phyloP scores from a whole-genome alignment of 2,888 invertebrate genomes.

The Heliconius ismenius region DNA sequence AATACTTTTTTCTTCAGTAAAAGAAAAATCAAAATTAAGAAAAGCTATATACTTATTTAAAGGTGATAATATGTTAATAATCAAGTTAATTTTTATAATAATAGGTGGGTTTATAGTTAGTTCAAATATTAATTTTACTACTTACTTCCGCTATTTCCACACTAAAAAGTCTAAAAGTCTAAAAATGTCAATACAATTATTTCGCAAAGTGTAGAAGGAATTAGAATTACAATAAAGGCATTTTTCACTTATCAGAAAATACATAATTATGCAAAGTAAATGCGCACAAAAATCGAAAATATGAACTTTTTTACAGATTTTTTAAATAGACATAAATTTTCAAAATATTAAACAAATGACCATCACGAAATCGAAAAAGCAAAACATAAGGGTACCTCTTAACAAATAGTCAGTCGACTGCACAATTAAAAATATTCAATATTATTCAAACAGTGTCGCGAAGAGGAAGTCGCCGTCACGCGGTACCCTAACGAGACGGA shows the following conservation, averaged over 20 bases:
- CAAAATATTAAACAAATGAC: neutral
- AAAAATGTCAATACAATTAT: too few relatives aligned
- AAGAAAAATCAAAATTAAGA: neutral
- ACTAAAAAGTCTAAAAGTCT: too few relatives aligned
- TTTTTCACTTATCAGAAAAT: too few relatives aligned
- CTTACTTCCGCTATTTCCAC: too few relatives aligned
- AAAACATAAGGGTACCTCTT: neutral
- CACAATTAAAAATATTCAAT: slow-evolving; percentile 41
- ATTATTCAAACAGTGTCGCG: slow-evolving; percentile 67
- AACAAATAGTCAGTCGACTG: slow-evolving; percentile 15
- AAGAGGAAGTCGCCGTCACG: slow-evolving; percentile 74
- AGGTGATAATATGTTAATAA: neutral
- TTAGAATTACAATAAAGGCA: too few relatives aligned
- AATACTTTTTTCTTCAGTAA: neutral
- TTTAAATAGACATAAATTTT: too few relatives aligned
- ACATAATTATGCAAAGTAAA: too few relatives aligned
- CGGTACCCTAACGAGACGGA: slow-evolving; percentile 70
- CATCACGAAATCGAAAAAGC: neutral
- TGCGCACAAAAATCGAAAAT: neutral
- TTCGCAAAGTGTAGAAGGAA: too few relatives aligned
- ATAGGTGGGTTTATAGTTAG: too few relatives aligned
- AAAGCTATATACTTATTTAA: neutral
- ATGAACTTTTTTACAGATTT: too few relatives aligned
- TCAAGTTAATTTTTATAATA: too few relatives aligned
- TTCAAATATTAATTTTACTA: too few relatives aligned